These are phyloP conservation scores for Lethenteron camtschaticum DNA, from an alignment of 2,113 vertebrate species.

Conservation along the genomic window DNA sequence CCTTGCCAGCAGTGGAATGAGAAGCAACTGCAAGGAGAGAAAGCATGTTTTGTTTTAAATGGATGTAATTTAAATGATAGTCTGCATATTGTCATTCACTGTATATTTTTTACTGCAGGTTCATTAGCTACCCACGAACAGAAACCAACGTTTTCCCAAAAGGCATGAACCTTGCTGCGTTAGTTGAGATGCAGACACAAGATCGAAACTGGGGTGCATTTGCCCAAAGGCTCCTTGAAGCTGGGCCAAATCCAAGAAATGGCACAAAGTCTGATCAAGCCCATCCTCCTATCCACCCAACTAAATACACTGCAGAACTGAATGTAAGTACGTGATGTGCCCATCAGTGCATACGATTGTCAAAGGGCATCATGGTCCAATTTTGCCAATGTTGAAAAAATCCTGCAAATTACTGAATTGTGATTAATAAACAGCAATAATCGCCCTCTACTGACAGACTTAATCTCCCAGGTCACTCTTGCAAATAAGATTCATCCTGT, in stretches of 20 bases:
- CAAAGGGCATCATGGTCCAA: no score
- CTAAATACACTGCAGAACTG: constrained; percentile 35
- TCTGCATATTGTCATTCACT: not conserved
- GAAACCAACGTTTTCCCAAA: constrained; percentile 84
- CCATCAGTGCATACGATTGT: no score
- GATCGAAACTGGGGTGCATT: constrained; percentile 59
- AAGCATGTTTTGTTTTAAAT: not conserved
- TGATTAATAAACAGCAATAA: no score
- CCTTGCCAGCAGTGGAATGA: no score
- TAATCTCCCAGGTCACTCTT: no score
- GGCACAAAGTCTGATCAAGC: constrained; percentile 79
- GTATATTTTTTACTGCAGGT: constrained; percentile 23
- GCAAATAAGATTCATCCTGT: no score
- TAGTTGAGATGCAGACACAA: constrained; percentile 54
- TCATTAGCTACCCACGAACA: constrained; percentile 86
- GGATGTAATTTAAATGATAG: not conserved
- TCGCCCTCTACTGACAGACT: no score
- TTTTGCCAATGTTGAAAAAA: no score
- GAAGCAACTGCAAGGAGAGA: not conserved
- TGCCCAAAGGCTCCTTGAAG: constrained; percentile 61
- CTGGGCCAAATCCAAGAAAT: constrained; percentile 61
- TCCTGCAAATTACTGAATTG: no score
- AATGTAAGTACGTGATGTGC: constrained; percentile 29
- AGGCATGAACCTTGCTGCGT: constrained; percentile 35
- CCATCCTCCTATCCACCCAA: constrained; percentile 92